Evolutionary conservation across 2,888 invertebrate genomes (phyloP), one percentile per base, ranked within the genome.

Genomic region (Temnothorax ravouxi): DNA sequence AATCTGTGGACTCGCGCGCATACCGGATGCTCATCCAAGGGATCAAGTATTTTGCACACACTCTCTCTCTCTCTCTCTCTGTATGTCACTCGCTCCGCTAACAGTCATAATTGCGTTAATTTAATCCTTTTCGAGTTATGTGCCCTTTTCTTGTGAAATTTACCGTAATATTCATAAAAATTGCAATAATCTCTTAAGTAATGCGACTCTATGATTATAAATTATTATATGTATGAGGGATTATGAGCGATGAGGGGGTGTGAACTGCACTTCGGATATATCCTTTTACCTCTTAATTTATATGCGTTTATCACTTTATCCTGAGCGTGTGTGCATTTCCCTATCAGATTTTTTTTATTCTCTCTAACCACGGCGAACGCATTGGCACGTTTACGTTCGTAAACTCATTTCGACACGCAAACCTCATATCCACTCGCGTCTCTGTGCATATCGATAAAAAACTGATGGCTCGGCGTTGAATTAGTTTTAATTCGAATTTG

Each of bases 11-110:
- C 6, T 34, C 34, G 66, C 25, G n/a, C 66, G 41, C 21, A 5
- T 44, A 44, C 59, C 79, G 56, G 59, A 71, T 80, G 72, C 61
- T 80, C 59, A 21, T 71, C 44, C 79, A 21, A 47, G 79, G 71
- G 59, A 79, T 71, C 72, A 71, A 61, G 79, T 38, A 59, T 80
- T 79, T 80, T 72, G 44, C 47, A 13, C 25, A 34, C 44, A 47
- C 18, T 21, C 54, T 54, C 54, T n/a, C 18, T 21, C 11, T 13
- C 38, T 21, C 4, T 52, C 15, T 4, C 21, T 47, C 15, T 38
- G 21, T 52, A 62, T n/a, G 38, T 21, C 13, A 21, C 44, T 38
- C 47, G 47, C 47, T 38, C 50, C 41, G 18, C 29, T 4, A 13
- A 67, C 9, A 59, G 47, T 41, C 59, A 47, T 61, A 79, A 79